phyloP scores from a whole-genome alignment of 2,113 vertebrate species.

The Leptocoma aspasia region DNA sequence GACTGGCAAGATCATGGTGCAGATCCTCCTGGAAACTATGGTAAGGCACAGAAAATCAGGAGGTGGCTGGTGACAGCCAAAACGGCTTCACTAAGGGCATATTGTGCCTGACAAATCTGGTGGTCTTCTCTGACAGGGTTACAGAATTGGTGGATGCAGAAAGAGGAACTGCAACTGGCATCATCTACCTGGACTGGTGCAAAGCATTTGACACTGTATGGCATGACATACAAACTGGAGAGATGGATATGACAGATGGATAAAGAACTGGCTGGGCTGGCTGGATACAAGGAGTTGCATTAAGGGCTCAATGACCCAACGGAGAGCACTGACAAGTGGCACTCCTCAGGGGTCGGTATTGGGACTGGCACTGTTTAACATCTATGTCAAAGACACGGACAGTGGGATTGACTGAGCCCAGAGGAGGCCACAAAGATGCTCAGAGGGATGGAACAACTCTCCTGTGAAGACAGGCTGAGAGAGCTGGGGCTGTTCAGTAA shows the following conservation, averaged over 20 bases:
- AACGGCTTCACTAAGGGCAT: not conserved
- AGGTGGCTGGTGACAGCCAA: not conserved
- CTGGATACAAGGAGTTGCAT: not conserved
- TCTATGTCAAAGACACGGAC: not conserved
- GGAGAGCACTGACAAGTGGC: not conserved
- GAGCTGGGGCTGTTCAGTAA: not conserved
- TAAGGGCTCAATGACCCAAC: not conserved
- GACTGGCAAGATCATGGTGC: not conserved
- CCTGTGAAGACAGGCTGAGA: not conserved
- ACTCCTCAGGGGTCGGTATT: accelerated
- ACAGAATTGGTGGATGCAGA: not conserved
- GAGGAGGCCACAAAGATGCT: not conserved
- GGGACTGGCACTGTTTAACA: not conserved
- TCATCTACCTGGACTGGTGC: not conserved
- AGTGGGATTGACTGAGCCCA: not conserved
- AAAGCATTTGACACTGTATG: not conserved
- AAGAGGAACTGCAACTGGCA: not conserved
- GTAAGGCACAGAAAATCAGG: not conserved
- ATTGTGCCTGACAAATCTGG: not conserved
- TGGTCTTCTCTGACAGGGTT: not conserved
- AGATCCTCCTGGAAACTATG: not conserved
- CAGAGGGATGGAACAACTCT: not conserved
- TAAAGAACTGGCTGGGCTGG: not conserved
- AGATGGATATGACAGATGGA: not conserved
- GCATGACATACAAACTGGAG: not conserved